Base-by-base conservation (phyloP, 2,113 vertebrate species). In the Chascanopsetta lugubris region DNA sequence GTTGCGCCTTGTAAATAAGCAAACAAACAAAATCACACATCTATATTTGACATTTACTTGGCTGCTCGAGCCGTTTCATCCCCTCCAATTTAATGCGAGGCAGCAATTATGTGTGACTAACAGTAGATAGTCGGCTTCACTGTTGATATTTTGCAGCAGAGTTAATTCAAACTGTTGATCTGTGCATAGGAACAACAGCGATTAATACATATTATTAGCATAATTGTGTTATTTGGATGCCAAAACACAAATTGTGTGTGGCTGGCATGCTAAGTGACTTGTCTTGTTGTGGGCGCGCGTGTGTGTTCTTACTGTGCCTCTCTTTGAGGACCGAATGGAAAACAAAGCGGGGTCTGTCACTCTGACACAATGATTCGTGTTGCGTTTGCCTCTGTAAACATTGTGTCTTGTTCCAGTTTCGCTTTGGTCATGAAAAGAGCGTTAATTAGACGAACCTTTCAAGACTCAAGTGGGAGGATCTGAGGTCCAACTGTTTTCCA, bases 91-190 rank as follows among this genome's bases (percentile, higher is more conserved):
- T 78, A 40, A 76, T 73, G 27, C 76, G 60, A n/a, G 57, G 30
- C 70, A 71, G 65, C 63, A 78, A 83, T 83, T 82, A 74, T 78
- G 53, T 64, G 47, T 82, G 82, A 80, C 74, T 73, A 76, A 85
- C 75, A 48, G 48, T 29, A 48, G 27, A 71, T 60, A 69, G 69
- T 24, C 58, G 42, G 69, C 76, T 68, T 75, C 62, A 43, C n/a
- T 49, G 55, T 68, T 67, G 50, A 63, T 64, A 48, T 69, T 67
- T 61, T 66, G 24, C 70, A 72, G 67, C 63, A 51, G 58, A 51
- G 24, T 62, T 53, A 21, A 79, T 83, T 85, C 34, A 75, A 72
- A 79, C 22, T 64, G 56, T 64, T 76, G 70, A 68, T 84, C 65
- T 60, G 24, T 61, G 36, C 68, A 55, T 71, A 20, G 40, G 56